Evolutionary conservation across 1,140 invertebrate species (phyloP).

Genomic region (Drosophila pallidifrons): DNA sequence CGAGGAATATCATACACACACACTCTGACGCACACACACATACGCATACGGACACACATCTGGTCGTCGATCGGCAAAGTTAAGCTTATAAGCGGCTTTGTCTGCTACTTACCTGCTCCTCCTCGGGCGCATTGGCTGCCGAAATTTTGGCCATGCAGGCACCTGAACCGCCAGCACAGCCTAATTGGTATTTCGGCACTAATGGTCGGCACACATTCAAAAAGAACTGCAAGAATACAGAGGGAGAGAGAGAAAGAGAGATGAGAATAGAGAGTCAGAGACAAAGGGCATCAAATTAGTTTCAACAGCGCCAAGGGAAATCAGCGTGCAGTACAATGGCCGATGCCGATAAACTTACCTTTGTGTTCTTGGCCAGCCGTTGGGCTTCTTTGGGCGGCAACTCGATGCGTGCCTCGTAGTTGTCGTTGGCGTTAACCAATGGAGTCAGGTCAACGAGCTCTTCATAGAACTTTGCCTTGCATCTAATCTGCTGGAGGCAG

Average conservation of each 20-base stretch:
- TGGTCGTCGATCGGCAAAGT: constrained; percentile 6
- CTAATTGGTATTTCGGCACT: constrained; percentile 85
- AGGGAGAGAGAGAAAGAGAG: constrained; percentile 11
- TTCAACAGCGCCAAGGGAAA: constrained; percentile 40
- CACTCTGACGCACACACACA: background rate
- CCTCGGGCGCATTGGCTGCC: constrained; percentile 69
- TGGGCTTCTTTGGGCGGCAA: constrained; percentile 55
- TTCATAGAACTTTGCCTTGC: constrained; percentile 58
- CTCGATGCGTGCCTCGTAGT: constrained; percentile 85
- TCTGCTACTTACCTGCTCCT: constrained; percentile 85
- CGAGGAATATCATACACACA: constrained; percentile 9
- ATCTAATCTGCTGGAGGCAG: constrained; percentile 85
- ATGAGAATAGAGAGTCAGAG: background rate
- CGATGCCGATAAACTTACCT: constrained; percentile 56
- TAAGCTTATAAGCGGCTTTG: constrained; percentile 42
- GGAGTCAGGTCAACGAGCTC: constrained; percentile 84
- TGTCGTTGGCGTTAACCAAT: constrained; percentile 84
- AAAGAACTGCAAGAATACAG: constrained; percentile 74
- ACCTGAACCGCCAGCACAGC: constrained; percentile 85
- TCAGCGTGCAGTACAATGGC: constrained; percentile 26
- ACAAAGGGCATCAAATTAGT: constrained; percentile 63
- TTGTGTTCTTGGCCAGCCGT: constrained; percentile 73
- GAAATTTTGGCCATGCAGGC: constrained; percentile 85
- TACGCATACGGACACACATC: constrained; percentile 1
- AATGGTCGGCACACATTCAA: constrained; percentile 86